These are phyloP conservation scores for Saturnia pavonia DNA, from an alignment of 2,888 invertebrate species.

Conservation along the genomic window DNA sequence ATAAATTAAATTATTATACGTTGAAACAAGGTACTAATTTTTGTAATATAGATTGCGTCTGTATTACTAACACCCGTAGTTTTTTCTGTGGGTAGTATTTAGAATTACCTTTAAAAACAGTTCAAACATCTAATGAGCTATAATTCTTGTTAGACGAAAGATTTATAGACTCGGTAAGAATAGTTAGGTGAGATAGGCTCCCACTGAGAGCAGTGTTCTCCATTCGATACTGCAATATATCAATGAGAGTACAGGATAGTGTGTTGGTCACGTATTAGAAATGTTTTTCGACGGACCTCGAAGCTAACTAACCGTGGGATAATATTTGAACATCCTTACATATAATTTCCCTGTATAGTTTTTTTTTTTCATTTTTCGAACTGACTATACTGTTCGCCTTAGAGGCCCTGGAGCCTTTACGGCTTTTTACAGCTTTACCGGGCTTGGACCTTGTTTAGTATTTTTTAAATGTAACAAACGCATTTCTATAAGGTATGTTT, in stretches of 20 bases:
- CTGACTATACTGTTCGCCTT: too few relatives aligned
- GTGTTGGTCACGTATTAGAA: conserved; percentile 68
- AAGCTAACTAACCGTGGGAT: conserved; percentile 9
- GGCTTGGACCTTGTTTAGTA: too few relatives aligned
- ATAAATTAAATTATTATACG: too few relatives aligned
- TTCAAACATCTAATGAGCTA: conserved; percentile 58
- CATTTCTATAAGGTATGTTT: background rate
- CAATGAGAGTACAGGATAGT: conserved; percentile 60
- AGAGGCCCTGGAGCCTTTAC: too few relatives aligned
- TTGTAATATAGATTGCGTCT: background rate
- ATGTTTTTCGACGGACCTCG: conserved; percentile 58
- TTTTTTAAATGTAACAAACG: background rate
- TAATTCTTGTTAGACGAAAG: conserved; percentile 56
- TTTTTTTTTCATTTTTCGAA: too few relatives aligned
- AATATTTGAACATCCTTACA: conserved; percentile 3
- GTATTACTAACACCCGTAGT: background rate
- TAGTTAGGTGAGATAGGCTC: conserved; percentile 51
- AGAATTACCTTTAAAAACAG: conserved; percentile 42
- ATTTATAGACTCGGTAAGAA: conserved; percentile 59
- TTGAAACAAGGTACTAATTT: background rate
- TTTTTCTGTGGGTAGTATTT: conserved; percentile 15
- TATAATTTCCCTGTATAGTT: background rate
- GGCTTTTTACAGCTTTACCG: too few relatives aligned
- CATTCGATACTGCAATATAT: conserved; percentile 60
- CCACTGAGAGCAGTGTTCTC: conserved; percentile 35